Evolutionary conservation across 2,888 invertebrate genomes (phyloP), one percentile per base, ranked within the genome.

Genomic region (Brenthis daphne): DNA sequence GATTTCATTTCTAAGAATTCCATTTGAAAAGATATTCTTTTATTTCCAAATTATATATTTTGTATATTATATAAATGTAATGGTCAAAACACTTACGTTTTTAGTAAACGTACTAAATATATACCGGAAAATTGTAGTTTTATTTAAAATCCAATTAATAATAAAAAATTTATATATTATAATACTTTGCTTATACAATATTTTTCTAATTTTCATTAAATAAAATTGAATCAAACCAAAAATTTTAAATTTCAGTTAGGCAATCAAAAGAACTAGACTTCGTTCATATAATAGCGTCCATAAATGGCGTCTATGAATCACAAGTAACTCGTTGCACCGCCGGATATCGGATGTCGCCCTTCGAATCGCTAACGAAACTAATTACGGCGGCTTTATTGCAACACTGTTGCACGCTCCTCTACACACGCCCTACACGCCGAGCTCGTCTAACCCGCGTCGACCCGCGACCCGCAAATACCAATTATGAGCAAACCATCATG

Each of bases 311-410:
- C 37, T 20, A 11, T 54, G 20, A 54, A 2, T 20, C 51, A 20
- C 24, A 14, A 11, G 33, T 4, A 37, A 37, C 57, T 57, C 37
- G 33, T 1, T 6, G 37, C 57, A n/a, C 57, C 11, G 4, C 5
- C 43, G n/a, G 61, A n/a, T 53, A 51, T 33, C 50, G 43, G 16
- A 55, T 37, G 29, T 16, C 61, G 48, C 67, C 20, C 60, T 20
- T 37, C 61, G 48, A 37, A 48, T 33, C 43, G 6, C 57, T 57
- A 64, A 68, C 64, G 51, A 68, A 68, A 64, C 68, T 64, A 68
- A 68, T 64, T 54, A 64, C 53, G 29, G 12, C 53, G 57, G 24
- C 47, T 68, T 68, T 64, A 47, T 68, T 33, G 14, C 53, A 54
- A 54, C 61, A 5, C 37, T 43, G 37, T 51, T 29, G 50, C 48